phyloP scores from a whole-genome alignment of 2,888 invertebrate species.

The Heliconius erato region DNA sequence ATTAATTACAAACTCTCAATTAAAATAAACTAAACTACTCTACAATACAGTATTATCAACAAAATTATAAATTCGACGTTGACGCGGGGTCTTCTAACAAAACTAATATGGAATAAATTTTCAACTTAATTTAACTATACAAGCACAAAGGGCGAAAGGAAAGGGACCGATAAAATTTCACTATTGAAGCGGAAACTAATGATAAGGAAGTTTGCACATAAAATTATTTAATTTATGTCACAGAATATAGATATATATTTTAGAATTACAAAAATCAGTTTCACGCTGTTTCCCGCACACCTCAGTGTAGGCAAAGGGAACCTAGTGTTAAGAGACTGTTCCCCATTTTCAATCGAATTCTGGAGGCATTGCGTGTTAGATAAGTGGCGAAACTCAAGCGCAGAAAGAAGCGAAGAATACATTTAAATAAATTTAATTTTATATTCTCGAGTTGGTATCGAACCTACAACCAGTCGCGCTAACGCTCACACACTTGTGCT shows the following conservation, averaged over 20 bases:
- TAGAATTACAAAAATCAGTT: too few species aligned
- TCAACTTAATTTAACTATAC: slow-evolving; percentile 85
- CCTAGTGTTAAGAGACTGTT: too few species aligned
- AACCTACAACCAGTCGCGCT: too few species aligned
- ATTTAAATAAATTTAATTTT: too few species aligned
- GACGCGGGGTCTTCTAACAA: slow-evolving; percentile 73
- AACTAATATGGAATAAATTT: slow-evolving; percentile 84
- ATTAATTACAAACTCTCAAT: slow-evolving; percentile 56
- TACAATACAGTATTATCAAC: slow-evolving; percentile 69
- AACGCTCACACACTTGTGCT: too few species aligned
- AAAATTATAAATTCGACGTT: slow-evolving; percentile 83
- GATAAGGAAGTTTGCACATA: slow-evolving; percentile 75
- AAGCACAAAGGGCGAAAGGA: slow-evolving; percentile 79
- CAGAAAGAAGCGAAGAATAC: too few species aligned
- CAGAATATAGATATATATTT: background rate
- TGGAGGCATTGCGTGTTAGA: too few species aligned
- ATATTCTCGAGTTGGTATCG: too few species aligned
- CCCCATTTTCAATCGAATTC: too few species aligned
- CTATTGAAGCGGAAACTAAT: slow-evolving; percentile 83
- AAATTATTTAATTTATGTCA: slow-evolving; percentile 18
- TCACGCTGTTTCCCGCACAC: too few species aligned
- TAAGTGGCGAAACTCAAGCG: too few species aligned
- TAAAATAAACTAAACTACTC: slow-evolving; percentile 68
- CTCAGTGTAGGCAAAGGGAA: too few species aligned
- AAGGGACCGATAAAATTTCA: slow-evolving; percentile 81